phyloP scores from a whole-genome alignment of 2,113 vertebrate genomes.

The Brachyhypopomus occidentalis region DNA sequence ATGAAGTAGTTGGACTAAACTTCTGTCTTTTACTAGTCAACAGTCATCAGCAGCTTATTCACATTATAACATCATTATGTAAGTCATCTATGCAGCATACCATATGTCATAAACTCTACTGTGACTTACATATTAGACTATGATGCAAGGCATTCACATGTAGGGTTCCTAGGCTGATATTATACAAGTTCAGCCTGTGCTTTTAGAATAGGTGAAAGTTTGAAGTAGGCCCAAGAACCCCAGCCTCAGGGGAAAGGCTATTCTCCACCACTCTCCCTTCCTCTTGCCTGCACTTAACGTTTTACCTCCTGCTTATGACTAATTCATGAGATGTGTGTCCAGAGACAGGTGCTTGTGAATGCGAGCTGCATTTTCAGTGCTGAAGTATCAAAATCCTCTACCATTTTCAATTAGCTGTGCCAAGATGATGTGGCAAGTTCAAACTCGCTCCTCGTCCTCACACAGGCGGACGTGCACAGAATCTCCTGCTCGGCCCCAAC shows the following conservation, averaged over 20 bases:
- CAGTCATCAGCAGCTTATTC: neutral
- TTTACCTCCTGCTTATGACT: slow-evolving; percentile 34
- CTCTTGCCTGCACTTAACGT: slow-evolving; percentile 31
- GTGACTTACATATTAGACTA: neutral
- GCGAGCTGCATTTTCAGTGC: neutral
- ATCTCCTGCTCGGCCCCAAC: slow-evolving; percentile 38
- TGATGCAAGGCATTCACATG: neutral
- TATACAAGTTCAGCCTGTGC: neutral
- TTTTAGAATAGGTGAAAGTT: neutral
- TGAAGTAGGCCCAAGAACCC: neutral
- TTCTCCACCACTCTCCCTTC: slow-evolving; percentile 10
- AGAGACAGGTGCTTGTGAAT: neutral
- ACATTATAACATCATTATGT: neutral
- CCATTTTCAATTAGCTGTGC: slow-evolving; percentile 64
- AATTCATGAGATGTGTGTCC: slow-evolving; percentile 31
- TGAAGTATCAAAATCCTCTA: slow-evolving; percentile 48
- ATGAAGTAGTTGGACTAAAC: neutral
- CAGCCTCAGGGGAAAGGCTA: neutral
- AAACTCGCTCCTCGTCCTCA: slow-evolving; percentile 28
- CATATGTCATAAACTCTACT: neutral
- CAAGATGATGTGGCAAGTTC: slow-evolving; percentile 47
- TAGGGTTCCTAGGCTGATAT: too few species aligned
- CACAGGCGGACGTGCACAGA: slow-evolving; percentile 53
- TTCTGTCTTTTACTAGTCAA: neutral
- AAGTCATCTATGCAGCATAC: neutral